Conservation (phyloP, 2,888 invertebrate species). For the Eumerus sabulonum region DNA sequence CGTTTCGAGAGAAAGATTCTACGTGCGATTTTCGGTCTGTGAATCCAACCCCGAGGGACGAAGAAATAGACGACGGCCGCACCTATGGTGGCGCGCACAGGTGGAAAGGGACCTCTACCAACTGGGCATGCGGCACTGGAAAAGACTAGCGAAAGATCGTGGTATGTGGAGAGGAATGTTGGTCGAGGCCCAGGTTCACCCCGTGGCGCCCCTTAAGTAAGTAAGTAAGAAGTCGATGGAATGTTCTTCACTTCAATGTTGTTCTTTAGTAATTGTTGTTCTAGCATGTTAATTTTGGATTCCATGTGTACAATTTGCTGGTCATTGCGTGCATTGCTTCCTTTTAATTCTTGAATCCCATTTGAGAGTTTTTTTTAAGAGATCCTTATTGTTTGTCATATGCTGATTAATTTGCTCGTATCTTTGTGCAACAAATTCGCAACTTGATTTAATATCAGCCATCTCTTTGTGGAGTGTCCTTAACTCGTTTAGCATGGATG, state of each 20-base stretch:
- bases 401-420: slow-evolving; percentile 4
- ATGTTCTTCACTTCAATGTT: slow-evolving; percentile 2
- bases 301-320: slow-evolving; percentile 1
- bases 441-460: background rate
- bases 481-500: no score
- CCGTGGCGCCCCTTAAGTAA: no score
- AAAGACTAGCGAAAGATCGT: no score
- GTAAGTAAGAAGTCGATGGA: background rate
- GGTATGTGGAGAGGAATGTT: no score
- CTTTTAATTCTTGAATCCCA: background rate
- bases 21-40: no score
- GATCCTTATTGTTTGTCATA: background rate
- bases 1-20: no score
- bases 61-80: no score
- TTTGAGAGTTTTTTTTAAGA: background rate
- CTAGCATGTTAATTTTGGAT: slow-evolving; percentile 5
- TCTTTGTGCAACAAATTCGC: background rate
- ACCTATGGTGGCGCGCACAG: no score
- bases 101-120: no score
- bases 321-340: background rate
- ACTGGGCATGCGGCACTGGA: no score
- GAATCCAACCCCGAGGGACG: no score
- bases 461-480: background rate
- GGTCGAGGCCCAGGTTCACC: no score
- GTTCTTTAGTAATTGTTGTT: slow-evolving; percentile 13